Evolutionary conservation across 2,888 invertebrate genomes (phyloP).

Genomic region (Itoplectis maculator): DNA sequence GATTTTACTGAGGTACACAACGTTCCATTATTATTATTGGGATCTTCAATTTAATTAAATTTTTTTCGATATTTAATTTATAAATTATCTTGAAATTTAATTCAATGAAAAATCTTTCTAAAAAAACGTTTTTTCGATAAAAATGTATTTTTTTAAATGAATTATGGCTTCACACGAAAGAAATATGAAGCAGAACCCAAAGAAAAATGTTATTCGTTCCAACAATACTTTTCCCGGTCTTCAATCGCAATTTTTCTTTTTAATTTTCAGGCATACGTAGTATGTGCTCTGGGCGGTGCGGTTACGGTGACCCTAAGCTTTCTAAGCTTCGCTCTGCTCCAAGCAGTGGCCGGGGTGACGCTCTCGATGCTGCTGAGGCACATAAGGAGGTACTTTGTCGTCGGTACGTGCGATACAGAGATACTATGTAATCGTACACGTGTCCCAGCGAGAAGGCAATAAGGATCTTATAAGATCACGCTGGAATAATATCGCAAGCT

Average conservation of each 20-base stretch:
- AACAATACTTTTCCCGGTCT: slow-evolving; percentile 7
- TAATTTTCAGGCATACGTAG: slow-evolving; percentile 90
- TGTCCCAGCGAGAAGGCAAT: slow-evolving; percentile 1
- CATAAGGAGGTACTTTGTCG: slow-evolving; percentile 90
- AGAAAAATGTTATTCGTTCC: neutral
- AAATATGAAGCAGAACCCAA: no score
- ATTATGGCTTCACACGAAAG: no score
- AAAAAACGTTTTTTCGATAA: no score
- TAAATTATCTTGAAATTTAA: neutral
- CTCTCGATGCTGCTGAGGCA: slow-evolving; percentile 92
- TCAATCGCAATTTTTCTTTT: slow-evolving; percentile 67
- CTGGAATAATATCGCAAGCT: slow-evolving; percentile 25
- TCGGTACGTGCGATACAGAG: slow-evolving; percentile 85
- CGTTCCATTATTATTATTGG: no score
- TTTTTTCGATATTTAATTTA: neutral
- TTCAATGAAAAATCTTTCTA: no score
- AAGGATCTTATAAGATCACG: slow-evolving; percentile 35
- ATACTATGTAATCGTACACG: slow-evolving; percentile 32
- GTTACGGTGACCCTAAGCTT: slow-evolving; percentile 90
- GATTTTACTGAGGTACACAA: slow-evolving; percentile 93
- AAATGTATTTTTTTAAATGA: no score
- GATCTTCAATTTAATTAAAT: neutral
- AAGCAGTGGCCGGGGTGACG: slow-evolving; percentile 91
- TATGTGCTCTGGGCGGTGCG: slow-evolving; percentile 92
- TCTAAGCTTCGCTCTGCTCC: slow-evolving; percentile 90